These are phyloP conservation scores for Conus canariensis DNA, from an alignment of 2,888 invertebrate species.

Conservation along the genomic window DNA sequence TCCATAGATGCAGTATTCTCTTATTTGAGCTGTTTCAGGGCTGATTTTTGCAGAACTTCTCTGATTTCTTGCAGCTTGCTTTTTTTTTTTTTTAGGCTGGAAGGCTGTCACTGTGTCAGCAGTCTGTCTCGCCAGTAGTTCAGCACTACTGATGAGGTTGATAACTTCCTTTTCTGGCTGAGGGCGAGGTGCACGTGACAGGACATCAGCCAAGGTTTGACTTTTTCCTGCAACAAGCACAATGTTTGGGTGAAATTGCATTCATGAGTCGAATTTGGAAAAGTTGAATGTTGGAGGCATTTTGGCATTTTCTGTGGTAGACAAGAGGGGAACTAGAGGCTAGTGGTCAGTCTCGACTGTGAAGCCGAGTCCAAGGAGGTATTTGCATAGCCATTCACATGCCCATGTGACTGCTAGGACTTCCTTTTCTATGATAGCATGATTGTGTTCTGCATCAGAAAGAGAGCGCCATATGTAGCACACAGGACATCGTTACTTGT, in stretches of 20 bases:
- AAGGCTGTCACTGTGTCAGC: neutral
- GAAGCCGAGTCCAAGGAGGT: neutral
- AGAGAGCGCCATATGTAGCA: constrained; percentile 9
- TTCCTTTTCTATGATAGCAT: constrained; percentile 27
- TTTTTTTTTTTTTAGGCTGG: neutral
- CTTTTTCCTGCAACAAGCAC: constrained; percentile 9
- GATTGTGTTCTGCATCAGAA: neutral
- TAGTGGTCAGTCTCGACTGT: constrained; percentile 33
- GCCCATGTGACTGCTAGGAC: neutral
- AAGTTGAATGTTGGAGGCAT: constrained; percentile 34
- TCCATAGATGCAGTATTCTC: constrained; percentile 18
- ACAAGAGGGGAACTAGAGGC: constrained; percentile 23
- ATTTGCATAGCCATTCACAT: no score
- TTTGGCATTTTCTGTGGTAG: constrained; percentile 20
- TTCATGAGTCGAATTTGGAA: constrained; percentile 14
- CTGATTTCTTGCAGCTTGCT: constrained; percentile 11
- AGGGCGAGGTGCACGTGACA: neutral
- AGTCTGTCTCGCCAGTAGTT: neutral
- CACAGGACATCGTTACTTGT: no score
- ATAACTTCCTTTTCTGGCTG: constrained; percentile 19
- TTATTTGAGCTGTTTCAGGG: neutral
- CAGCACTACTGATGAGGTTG: neutral
- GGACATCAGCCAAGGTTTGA: neutral
- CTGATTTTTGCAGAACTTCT: constrained; percentile 11
- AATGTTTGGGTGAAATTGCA: neutral